Percentiles rank a stretch among this genome's conserved stretches.
Conservation (phyloP, 2,888 invertebrate species). For the Sinotaia quadrata region DNA sequence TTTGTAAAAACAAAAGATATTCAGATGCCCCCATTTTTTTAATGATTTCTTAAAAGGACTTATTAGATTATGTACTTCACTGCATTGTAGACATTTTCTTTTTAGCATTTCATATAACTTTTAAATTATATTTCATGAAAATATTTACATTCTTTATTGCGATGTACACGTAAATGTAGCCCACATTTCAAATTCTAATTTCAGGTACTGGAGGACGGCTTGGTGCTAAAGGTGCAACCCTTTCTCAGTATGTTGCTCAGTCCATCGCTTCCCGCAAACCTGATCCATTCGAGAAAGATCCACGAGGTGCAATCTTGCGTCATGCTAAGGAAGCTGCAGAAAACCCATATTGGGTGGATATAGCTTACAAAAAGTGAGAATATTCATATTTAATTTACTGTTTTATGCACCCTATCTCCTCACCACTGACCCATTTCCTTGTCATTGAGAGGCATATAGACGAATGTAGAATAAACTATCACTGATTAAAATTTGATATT, state of each 20-base stretch:
- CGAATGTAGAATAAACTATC: background rate
- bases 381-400: too few species aligned
- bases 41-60: too few species aligned
- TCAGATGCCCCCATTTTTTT: too few species aligned
- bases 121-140: too few species aligned
- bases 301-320: constrained; percentile 93
- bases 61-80: too few species aligned
- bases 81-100: too few species aligned
- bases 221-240: constrained; percentile 93
- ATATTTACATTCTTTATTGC: too few species aligned
- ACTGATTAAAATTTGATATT: too few species aligned
- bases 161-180: too few species aligned
- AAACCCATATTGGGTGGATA: constrained; percentile 89
- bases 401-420: too few species aligned
- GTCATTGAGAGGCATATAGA: background rate
- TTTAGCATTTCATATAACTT: background rate
- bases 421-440: background rate
- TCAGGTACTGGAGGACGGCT: constrained; percentile 86
- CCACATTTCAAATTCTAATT: too few species aligned
- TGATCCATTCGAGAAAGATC: constrained; percentile 78
- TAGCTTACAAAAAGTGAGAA: constrained; percentile 67
- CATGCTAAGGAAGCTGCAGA: constrained; percentile 95
- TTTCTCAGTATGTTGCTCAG: constrained; percentile 96
- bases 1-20: too few species aligned
- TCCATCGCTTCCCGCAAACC: constrained; percentile 92